Evolutionary conservation across 2,888 invertebrate species (phyloP).

Genomic region (Dyspetes luteomarginatus): DNA sequence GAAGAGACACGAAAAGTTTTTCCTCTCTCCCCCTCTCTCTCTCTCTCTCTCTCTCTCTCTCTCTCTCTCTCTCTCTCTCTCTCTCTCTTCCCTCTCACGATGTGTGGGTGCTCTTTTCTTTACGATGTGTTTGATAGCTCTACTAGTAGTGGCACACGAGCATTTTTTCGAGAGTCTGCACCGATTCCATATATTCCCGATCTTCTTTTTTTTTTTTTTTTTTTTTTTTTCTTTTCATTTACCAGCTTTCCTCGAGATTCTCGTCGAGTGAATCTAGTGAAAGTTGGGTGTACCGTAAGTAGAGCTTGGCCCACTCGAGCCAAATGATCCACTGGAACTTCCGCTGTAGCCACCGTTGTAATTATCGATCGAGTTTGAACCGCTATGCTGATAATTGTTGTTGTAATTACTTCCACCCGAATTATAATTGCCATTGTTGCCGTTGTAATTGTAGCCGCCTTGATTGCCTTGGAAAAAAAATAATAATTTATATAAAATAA

Average conservation of each 20-base stretch:
- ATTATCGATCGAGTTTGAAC: slow-evolving; percentile 76
- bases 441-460: slow-evolving; percentile 72
- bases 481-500: not conserved
- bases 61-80: not conserved
- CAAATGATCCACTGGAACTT: slow-evolving; percentile 73
- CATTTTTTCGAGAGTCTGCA: slow-evolving; percentile 36
- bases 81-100: no score
- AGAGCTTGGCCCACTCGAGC: slow-evolving; percentile 72
- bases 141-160: slow-evolving; percentile 36
- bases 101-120: slow-evolving; percentile 17
- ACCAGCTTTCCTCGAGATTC: no score
- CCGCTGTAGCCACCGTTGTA: slow-evolving; percentile 72
- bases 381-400: slow-evolving; percentile 75
- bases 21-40: slow-evolving; percentile 11
- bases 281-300: slow-evolving; percentile 80
- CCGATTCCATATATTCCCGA: not conserved
- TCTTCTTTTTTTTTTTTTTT: not conserved
- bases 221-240: slow-evolving; percentile 29
- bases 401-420: slow-evolving; percentile 69
- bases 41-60: not conserved
- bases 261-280: slow-evolving; percentile 68
- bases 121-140: slow-evolving; percentile 37
- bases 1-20: slow-evolving; percentile 1
- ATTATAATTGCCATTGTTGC: slow-evolving; percentile 68
- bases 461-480: slow-evolving; percentile 69